Percentiles rank a stretch among this genome's conserved stretches.
phyloP scores from a whole-genome alignment of 2,113 vertebrate species.

The Suricata suricatta region DNA sequence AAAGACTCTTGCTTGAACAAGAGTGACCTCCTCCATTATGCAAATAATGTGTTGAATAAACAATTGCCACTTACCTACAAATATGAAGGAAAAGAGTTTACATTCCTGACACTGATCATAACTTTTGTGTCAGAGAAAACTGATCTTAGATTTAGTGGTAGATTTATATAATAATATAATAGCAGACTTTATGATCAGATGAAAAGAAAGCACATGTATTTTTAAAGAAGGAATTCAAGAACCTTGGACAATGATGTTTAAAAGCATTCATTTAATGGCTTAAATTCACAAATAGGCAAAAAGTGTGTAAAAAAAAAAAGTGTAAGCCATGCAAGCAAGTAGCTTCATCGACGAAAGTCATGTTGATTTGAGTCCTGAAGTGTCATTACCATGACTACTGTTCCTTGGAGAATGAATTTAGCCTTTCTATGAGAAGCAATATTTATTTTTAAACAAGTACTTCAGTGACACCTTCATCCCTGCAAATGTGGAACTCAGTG shows the following conservation, averaged over 20 bases:
- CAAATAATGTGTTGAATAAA: not conserved
- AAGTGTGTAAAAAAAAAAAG: too few relatives aligned
- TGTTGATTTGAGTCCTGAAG: conserved; percentile 58
- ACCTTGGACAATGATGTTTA: not conserved
- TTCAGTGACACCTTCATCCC: conserved; percentile 60
- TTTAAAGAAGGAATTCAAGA: conserved; percentile 22
- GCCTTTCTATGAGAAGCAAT: conserved; percentile 55
- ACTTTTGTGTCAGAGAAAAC: not conserved
- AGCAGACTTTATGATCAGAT: not conserved
- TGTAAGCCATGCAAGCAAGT: conserved; percentile 13
- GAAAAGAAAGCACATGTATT: not conserved
- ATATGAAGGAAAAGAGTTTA: not conserved
- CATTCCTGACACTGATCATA: not conserved
- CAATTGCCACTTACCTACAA: not conserved
- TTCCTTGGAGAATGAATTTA: conserved; percentile 66
- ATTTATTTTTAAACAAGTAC: conserved; percentile 75
- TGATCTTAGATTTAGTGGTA: not conserved
- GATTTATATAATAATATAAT: not conserved
- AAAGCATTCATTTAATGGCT: conserved; percentile 2
- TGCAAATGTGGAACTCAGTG: conserved; percentile 44
- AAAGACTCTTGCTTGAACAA: not conserved
- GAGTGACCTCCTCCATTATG: not conserved
- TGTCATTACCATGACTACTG: conserved; percentile 63
- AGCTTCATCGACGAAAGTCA: conserved; percentile 39
- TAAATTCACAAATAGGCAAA: conserved; percentile 28